Evolutionary conservation across 2,113 vertebrate genomes (phyloP), one percentile per base, ranked within the genome.

Genomic region (Callithrix jacchus): DNA sequence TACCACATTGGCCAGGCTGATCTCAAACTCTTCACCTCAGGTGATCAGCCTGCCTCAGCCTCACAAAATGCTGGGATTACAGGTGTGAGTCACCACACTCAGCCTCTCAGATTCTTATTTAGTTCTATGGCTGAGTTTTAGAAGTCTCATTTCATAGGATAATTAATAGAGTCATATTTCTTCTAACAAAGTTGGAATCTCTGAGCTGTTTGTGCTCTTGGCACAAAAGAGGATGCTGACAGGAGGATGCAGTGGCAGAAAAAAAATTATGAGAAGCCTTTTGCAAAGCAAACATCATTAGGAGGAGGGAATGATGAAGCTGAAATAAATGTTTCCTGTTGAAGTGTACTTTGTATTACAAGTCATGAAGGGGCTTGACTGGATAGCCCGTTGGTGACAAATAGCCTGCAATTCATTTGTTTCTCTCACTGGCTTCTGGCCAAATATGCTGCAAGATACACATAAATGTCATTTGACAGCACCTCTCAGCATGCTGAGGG

Each of bases 251-350:
- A 66, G 25, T 61, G 2, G 32, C 52, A 45, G n/a, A 54, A 35
- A 45, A 54, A 45, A 92, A 95, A 88, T 81, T 85, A 58, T 58
- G 30, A 88, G 74, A 96, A 89, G 35, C 17, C 47, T 76, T 90
- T 89, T 80, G 9, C 18, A 93, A 91, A 91, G 64, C 88, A 90
- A 92, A 91, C 93, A 95, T 89, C 56, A 52, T 92, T 77, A 79
- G 71, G 64, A 95, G 47, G 35, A 96, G 9, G 49, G 49, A 93
- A 80, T 58, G 56, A 66, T 64, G 56, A 91, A 66, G 54, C 54
- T 76, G 49, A 92, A 96, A 93, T 18, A 95, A 89, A 81, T 52
- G 37, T 66, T 85, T 92, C 88, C 91, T 77, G 56, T 42, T 35
- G 87, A 95, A 82, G 27, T 8, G 12, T 58, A 13, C 42, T 93